These are phyloP conservation scores for Papilio gigon DNA, from an alignment of 2,888 invertebrate genomes.

Conservation along the genomic window DNA sequence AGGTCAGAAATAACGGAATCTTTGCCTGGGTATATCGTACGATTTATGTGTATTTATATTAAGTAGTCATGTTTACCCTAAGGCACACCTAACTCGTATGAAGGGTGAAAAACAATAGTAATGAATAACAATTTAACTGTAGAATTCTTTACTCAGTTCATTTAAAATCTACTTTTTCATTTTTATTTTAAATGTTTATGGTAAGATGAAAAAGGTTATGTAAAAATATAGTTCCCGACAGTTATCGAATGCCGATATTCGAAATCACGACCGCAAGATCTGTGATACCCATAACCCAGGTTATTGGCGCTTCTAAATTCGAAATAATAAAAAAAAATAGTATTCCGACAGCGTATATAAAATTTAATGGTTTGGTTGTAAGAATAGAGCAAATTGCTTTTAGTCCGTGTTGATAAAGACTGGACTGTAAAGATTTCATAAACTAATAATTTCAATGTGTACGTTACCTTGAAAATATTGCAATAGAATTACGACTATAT, in stretches of 20 bases:
- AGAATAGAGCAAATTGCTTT: not conserved
- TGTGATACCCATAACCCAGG: too few relatives aligned
- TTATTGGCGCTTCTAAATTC: too few relatives aligned
- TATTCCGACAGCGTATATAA: constrained; percentile 1
- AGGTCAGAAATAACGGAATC: not conserved
- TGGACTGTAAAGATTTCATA: not conserved
- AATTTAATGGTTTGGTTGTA: not conserved
- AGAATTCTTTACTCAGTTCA: not conserved
- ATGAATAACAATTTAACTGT: too few relatives aligned
- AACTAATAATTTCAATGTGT: constrained; percentile 4
- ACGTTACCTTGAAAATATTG: not conserved
- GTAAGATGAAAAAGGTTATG: too few relatives aligned
- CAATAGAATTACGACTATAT: not conserved
- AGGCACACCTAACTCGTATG: too few relatives aligned
- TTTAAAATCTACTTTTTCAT: not conserved
- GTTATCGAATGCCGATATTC: too few relatives aligned
- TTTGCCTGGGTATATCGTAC: not conserved
- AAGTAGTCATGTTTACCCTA: too few relatives aligned
- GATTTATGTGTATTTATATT: not conserved
- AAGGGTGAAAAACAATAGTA: too few relatives aligned
- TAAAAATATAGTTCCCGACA: too few relatives aligned
- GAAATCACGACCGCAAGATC: too few relatives aligned
- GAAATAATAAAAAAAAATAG: not conserved
- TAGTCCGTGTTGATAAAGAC: not conserved
- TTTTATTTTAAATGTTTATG: too few relatives aligned